These are phyloP conservation scores for Actenoides hombroni DNA, from an alignment of 2,113 vertebrate species.

Conservation along the genomic window DNA sequence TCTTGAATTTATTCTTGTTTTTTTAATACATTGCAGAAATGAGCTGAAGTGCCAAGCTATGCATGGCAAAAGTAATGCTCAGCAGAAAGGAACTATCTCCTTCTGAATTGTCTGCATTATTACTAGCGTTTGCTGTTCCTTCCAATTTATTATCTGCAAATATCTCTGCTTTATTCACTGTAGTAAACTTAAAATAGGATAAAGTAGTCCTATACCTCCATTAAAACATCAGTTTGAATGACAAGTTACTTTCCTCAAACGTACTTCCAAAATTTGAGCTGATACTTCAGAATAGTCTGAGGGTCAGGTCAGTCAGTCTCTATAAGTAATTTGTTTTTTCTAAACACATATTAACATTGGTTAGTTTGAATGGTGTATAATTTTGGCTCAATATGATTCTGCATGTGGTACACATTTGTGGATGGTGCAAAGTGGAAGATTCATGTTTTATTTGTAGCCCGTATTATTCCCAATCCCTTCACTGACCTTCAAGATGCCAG, in stretches of 20 bases:
- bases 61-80: not conserved
- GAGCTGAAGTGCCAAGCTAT: not conserved
- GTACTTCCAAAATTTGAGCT: not conserved
- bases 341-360: not conserved
- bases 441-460: not conserved
- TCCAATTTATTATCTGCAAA: not conserved
- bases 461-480: not conserved
- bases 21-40: not conserved
- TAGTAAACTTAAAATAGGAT: not conserved
- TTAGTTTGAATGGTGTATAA: not conserved
- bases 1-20: not conserved
- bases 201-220: not conserved
- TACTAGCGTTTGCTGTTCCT: not conserved
- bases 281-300: not conserved
- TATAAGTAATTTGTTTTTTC: not conserved
- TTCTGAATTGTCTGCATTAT: not conserved
- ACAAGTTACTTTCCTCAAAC: not conserved
- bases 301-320: not conserved
- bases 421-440: not conserved
- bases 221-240: not conserved
- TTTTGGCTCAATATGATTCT: not conserved
- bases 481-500: not conserved
- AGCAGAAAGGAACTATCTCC: not conserved
- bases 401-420: accelerated
- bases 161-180: not conserved